Evolutionary conservation across 2,888 invertebrate genomes (phyloP).

Genomic region (Axea sp.): DNA sequence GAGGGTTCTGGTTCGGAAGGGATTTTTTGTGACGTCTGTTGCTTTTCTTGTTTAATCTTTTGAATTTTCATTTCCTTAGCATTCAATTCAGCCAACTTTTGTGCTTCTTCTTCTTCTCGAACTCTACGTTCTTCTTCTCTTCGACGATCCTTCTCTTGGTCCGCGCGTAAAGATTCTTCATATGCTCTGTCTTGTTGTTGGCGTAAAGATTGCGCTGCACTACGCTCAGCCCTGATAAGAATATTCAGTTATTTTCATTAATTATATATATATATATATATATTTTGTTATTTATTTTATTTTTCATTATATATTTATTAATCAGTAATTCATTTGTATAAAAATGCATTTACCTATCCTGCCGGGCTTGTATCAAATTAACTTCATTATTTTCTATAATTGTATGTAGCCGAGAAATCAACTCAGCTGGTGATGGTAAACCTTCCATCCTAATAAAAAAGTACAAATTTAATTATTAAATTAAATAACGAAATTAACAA

Average conservation of each 20-base stretch:
- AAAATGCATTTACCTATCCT: slow-evolving; percentile 86
- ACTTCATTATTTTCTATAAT: slow-evolving; percentile 93
- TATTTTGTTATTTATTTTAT: no score
- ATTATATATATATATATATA: no score
- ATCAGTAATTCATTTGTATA: no score
- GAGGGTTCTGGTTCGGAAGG: slow-evolving; percentile 88
- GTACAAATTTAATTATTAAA: background rate
- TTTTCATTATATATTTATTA: no score
- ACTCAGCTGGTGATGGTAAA: slow-evolving; percentile 85
- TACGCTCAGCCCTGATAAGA: slow-evolving; percentile 88
- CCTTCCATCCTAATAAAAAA: slow-evolving; percentile 87
- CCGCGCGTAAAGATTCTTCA: slow-evolving; percentile 92
- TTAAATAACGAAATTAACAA: no score
- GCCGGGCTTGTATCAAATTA: slow-evolving; percentile 91
- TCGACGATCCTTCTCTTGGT: slow-evolving; percentile 95
- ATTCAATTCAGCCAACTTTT: slow-evolving; percentile 80
- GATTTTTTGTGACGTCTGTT: slow-evolving; percentile 83
- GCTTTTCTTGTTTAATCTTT: slow-evolving; percentile 85
- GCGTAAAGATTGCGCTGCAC: slow-evolving; percentile 91
- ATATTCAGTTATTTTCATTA: no score
- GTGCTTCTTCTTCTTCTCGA: slow-evolving; percentile 80
- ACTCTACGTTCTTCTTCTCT: slow-evolving; percentile 83
- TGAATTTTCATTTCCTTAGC: slow-evolving; percentile 81
- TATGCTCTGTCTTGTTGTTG: slow-evolving; percentile 97
- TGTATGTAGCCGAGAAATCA: slow-evolving; percentile 86